Conservation (phyloP, 2,888 invertebrate species). For the Trissoscelio sp. region DNA sequence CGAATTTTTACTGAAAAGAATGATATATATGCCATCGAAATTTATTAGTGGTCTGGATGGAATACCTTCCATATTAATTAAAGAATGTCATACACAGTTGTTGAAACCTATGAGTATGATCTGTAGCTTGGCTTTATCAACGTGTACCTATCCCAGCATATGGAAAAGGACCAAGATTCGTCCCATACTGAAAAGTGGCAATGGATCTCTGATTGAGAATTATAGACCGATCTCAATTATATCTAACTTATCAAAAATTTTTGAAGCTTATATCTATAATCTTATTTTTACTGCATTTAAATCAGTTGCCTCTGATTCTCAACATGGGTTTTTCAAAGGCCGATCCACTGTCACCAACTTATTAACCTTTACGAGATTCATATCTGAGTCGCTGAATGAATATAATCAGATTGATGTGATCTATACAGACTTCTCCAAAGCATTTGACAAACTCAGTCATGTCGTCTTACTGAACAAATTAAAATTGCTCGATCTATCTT, state of each 20-base stretch:
- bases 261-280: background rate
- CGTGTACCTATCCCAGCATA: no score
- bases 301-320: background rate
- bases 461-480: background rate
- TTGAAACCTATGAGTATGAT: no score
- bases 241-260: background rate
- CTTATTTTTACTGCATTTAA: background rate
- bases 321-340: background rate
- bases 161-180: background rate
- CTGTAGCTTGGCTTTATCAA: no score
- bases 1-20: no score
- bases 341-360: background rate
- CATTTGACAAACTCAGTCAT: background rate
- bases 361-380: background rate
- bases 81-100: no score
- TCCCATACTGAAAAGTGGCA: background rate
- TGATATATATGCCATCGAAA: no score
- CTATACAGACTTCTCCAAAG: background rate
- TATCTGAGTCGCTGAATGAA: background rate
- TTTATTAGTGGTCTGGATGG: no score
- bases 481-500: background rate
- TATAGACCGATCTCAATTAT: background rate
- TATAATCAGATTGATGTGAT: conserved; percentile 2
- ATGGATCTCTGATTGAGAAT: background rate
- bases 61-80: no score